Percentiles rank a stretch among this genome's conserved stretches.
These are phyloP conservation scores for Xiphorhynchus elegans DNA, from an alignment of 2,113 vertebrate genomes.

Conservation along the genomic window DNA sequence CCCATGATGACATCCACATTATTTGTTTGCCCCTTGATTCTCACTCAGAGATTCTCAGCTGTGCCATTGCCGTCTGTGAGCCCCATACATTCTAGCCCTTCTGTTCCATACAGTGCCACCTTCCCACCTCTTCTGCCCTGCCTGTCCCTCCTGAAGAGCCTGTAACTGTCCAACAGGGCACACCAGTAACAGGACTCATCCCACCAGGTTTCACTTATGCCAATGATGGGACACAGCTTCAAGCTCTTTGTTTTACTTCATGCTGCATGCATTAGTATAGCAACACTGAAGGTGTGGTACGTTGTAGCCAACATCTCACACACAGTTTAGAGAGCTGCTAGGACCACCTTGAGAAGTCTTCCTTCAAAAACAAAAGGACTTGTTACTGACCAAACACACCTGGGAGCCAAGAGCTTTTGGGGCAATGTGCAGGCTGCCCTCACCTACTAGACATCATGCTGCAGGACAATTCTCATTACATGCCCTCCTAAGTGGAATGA, in stretches of 20 bases:
- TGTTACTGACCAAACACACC: accelerated
- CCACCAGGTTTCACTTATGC: neutral
- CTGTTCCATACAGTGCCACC: neutral
- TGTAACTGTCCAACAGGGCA: neutral
- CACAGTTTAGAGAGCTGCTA: neutral
- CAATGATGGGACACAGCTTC: neutral
- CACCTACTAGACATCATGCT: accelerated
- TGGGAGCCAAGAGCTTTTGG: neutral
- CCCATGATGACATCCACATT: neutral
- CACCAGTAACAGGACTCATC: neutral
- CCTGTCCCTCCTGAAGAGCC: neutral
- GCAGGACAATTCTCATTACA: neutral
- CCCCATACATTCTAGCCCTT: neutral
- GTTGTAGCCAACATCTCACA: neutral
- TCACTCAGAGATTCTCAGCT: neutral
- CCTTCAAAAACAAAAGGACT: neutral
- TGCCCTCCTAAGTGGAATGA: neutral
- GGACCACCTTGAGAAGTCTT: neutral
- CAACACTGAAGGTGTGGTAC: neutral
- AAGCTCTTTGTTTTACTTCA: too few relatives aligned
- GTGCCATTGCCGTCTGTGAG: neutral
- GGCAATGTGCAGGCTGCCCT: neutral
- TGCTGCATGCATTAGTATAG: neutral
- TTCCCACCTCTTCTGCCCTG: neutral
- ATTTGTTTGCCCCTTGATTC: neutral